These are phyloP conservation scores for Melanerpes aurifrons DNA, from an alignment of 2,113 vertebrate species.

Conservation along the genomic window DNA sequence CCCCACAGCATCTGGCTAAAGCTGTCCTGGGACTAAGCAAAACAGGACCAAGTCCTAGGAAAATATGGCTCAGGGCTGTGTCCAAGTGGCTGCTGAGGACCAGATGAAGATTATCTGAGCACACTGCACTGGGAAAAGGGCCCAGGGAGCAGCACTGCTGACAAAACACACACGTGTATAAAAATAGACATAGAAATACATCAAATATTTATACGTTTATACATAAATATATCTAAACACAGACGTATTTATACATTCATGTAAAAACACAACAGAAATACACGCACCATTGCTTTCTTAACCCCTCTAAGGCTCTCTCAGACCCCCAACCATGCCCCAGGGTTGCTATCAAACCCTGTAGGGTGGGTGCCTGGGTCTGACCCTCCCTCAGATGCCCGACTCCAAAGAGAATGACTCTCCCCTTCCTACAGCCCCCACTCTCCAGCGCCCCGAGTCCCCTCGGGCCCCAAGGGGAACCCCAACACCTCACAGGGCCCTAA, in stretches of 20 bases:
- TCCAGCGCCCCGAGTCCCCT: too few species aligned
- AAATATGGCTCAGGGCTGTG: fast-evolving
- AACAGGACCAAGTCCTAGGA: fast-evolving
- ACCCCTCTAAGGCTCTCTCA: fast-evolving
- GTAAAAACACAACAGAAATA: fast-evolving
- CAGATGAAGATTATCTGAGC: fast-evolving
- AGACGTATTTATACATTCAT: fast-evolving
- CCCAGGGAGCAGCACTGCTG: neutral
- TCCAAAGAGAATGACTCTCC: too few species aligned
- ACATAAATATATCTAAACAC: neutral
- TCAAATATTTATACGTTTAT: fast-evolving
- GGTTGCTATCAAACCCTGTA: neutral
- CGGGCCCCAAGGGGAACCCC: too few species aligned
- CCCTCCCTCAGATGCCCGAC: too few species aligned
- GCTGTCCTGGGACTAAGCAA: fast-evolving
- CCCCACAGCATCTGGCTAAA: fast-evolving
- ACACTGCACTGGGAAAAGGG: neutral
- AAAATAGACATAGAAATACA: fast-evolving
- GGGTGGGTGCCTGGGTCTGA: too few species aligned
- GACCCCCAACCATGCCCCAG: fast-evolving
- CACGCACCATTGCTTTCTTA: fast-evolving
- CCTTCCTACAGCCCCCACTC: too few species aligned
- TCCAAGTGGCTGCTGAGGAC: fast-evolving
- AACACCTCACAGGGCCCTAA: too few species aligned
- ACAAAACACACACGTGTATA: fast-evolving